Evolutionary conservation across 2,888 invertebrate genomes (phyloP), one percentile per base, ranked within the genome.

Genomic region (Caenorhabditis doughertyi): DNA sequence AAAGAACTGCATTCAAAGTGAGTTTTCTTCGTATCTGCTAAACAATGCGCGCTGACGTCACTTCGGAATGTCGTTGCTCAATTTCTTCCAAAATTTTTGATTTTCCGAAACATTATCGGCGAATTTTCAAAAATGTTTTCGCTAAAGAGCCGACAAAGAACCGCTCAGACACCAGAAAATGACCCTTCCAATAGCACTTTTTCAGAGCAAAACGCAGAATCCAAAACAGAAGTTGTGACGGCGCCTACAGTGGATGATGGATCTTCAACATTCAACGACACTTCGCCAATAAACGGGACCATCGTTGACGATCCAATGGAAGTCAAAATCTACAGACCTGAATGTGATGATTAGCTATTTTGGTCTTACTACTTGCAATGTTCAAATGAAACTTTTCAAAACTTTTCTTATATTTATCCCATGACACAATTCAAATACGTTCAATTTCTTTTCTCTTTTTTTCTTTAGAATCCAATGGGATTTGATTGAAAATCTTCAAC

Each of bases 241-340:
- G 42, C n/a, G 27, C 47, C 56, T 25, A 16, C 44, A 55, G 39
- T n/a, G 13, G 47, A 27, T 3, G 47, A 39, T n/a, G 58, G 39
- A 1, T 23, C 25, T 0, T 51, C 51, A 13, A n/a, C 42, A 3
- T 79, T 79, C 53, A 65, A 55, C 3, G 79, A 79, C 18, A 72
- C 65, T 1, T 51, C 65, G 0, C 79, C 79, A 13, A 3, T 72
- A 7, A 79, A 79, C 25, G 79, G 79, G n/a, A 79, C 79, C 2
- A 29, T 79, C 16, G 79, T 79, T 2, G 79, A 79, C 1, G 79
- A 79, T 58, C 81, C 72, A 72, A 81, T 81, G 81, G 81, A 81
- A 32, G 81, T 81, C 47, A 76, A 72, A 60, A 81, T 81, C 47
- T 81, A 81, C 72, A 71, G 77, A 18, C 67, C 81, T 1, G 81